These are phyloP conservation scores for Notolabrus celidotus DNA, from an alignment of 2,797 vertebrate genomes.

Conservation along the genomic window DNA sequence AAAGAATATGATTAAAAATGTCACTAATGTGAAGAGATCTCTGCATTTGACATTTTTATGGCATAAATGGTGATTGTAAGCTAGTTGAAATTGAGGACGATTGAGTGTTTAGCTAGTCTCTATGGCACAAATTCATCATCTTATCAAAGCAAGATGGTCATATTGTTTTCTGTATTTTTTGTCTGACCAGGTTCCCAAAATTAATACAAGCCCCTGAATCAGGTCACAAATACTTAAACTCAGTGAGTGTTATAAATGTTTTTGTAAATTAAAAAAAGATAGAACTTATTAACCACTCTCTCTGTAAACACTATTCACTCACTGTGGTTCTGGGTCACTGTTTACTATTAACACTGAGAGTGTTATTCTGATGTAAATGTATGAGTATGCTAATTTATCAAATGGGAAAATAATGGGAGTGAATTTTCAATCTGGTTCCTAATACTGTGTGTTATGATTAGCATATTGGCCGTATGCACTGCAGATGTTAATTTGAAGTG, in stretches of 20 bases:
- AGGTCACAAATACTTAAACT: background rate
- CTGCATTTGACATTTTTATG: no score
- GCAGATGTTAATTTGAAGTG: slow-evolving; percentile 39
- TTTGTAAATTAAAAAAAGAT: slow-evolving; percentile 2
- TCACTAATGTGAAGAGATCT: no score
- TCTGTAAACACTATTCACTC: slow-evolving; percentile 11
- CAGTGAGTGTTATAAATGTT: background rate
- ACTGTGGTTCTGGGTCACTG: background rate
- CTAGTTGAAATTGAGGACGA: background rate
- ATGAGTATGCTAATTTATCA: slow-evolving; percentile 36
- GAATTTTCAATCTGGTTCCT: slow-evolving; percentile 25
- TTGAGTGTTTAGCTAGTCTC: background rate
- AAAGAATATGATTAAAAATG: no score
- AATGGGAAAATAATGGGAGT: slow-evolving; percentile 40
- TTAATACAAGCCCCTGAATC: background rate
- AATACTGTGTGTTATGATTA: slow-evolving; percentile 37
- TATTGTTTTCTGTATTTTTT: background rate
- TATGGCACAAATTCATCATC: background rate
- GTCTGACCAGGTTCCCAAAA: no score
- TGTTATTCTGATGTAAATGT: slow-evolving; percentile 35
- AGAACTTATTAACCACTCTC: background rate
- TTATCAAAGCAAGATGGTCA: background rate
- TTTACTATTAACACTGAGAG: slow-evolving; percentile 23
- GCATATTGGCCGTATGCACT: slow-evolving; percentile 16
- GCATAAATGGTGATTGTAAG: background rate